These are phyloP conservation scores for Volucella zonaria DNA, from an alignment of 2,888 invertebrate genomes.

Conservation along the genomic window DNA sequence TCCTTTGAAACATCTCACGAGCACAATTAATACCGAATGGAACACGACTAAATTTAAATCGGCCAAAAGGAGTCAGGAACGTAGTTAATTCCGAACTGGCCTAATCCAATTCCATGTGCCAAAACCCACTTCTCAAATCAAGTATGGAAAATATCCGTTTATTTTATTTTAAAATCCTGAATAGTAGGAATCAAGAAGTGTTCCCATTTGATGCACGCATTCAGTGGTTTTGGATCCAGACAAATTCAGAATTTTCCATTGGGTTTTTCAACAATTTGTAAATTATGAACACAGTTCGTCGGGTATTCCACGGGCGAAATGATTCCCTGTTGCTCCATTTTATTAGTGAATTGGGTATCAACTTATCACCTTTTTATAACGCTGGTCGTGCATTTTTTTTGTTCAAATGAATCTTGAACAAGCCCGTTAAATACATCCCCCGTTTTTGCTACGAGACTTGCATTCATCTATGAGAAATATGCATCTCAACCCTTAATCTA, in stretches of 20 bases:
- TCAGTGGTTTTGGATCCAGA: no score
- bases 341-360: constrained; percentile 37
- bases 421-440: constrained; percentile 25
- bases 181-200: not conserved
- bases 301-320: constrained; percentile 52
- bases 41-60: no score
- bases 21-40: no score
- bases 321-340: constrained; percentile 48
- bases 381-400: constrained; percentile 61
- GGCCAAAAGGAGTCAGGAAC: not conserved
- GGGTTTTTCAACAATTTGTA: constrained; percentile 66
- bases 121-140: not conserved
- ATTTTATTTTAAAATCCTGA: not conserved
- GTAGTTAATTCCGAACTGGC: not conserved
- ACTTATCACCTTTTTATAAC: no score
- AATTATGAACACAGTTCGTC: constrained; percentile 60
- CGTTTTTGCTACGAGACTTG: no score
- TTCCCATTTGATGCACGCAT: not conserved
- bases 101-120: not conserved
- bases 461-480: not conserved
- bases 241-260: constrained; percentile 68
- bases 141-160: not conserved
- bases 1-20: not conserved
- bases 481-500: constrained; percentile 7
- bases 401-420: constrained; percentile 41